phyloP scores from a whole-genome alignment of 2,888 invertebrate genomes.

The Sarcophaga subvicina region DNA sequence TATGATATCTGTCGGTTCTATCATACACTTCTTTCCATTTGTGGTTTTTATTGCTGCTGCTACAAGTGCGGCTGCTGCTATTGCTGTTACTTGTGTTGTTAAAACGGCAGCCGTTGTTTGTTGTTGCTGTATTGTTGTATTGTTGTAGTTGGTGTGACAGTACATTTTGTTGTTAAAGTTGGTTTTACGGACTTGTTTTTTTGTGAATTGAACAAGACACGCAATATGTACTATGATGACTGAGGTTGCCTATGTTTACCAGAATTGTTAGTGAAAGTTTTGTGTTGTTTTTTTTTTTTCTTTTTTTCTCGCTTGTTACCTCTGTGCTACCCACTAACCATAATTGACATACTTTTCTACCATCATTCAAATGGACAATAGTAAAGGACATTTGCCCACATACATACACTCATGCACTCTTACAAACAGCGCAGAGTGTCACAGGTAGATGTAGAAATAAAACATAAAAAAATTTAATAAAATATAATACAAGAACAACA shows the following conservation, averaged over 20 bases:
- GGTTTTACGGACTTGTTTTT: constrained; percentile 39
- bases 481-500: constrained; percentile 12
- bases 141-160: background rate
- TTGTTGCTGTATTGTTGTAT: background rate
- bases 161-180: constrained; percentile 37
- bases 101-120: background rate
- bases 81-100: constrained; percentile 24
- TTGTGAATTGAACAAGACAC: constrained; percentile 28
- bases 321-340: constrained; percentile 23
- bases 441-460: background rate
- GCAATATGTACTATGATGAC: constrained; percentile 52
- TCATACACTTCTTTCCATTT: constrained; percentile 47
- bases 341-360: constrained; percentile 53
- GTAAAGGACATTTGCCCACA: background rate
- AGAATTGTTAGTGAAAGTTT: constrained; percentile 59
- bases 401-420: background rate
- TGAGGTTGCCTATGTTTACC: constrained; percentile 60
- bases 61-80: background rate
- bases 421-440: constrained; percentile 36
- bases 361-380: constrained; percentile 36
- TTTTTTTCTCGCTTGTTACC: background rate
- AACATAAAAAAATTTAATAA: constrained; percentile 2
- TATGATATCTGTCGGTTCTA: constrained; percentile 47
- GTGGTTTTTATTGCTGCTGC: constrained; percentile 36
- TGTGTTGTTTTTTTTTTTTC: background rate